These are phyloP conservation scores for Thymallus thymallus DNA, from an alignment of 2,113 vertebrate genomes.

Conservation along the genomic window DNA sequence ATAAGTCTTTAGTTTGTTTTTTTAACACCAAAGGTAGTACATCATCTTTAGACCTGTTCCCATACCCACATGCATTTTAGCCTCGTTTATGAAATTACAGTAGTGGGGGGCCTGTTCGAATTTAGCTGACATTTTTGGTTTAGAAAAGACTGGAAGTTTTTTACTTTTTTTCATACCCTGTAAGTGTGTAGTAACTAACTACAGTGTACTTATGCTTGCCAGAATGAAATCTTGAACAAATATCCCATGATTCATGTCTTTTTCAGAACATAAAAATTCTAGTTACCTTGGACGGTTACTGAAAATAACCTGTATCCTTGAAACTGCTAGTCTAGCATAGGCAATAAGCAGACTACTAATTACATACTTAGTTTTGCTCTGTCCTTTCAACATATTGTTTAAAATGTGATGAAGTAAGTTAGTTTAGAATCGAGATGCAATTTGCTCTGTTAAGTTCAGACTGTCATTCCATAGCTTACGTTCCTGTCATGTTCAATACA, in stretches of 20 bases:
- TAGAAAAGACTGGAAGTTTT: neutral
- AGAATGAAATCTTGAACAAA: conserved; percentile 5
- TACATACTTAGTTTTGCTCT: neutral
- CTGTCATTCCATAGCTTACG: neutral
- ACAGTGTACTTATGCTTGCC: neutral
- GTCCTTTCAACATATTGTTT: neutral
- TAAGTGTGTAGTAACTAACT: conserved; percentile 2
- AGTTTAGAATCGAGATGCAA: neutral
- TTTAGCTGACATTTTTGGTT: neutral
- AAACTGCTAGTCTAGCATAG: neutral
- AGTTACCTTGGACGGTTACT: neutral
- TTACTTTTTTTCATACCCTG: neutral
- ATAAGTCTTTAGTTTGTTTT: too few relatives aligned
- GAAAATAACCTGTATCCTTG: neutral
- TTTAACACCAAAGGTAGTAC: too few relatives aligned
- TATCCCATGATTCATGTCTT: conserved; percentile 11
- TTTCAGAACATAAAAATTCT: neutral
- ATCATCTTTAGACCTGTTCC: too few relatives aligned
- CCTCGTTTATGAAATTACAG: conserved; percentile 3
- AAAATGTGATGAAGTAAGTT: neutral
- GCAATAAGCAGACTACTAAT: neutral
- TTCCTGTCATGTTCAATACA: conserved; percentile 5
- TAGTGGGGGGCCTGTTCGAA: too few relatives aligned
- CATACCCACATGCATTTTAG: neutral
- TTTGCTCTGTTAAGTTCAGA: neutral